Evolutionary conservation across 2,888 invertebrate genomes (phyloP).

Genomic region (Halocaridina rubra): DNA sequence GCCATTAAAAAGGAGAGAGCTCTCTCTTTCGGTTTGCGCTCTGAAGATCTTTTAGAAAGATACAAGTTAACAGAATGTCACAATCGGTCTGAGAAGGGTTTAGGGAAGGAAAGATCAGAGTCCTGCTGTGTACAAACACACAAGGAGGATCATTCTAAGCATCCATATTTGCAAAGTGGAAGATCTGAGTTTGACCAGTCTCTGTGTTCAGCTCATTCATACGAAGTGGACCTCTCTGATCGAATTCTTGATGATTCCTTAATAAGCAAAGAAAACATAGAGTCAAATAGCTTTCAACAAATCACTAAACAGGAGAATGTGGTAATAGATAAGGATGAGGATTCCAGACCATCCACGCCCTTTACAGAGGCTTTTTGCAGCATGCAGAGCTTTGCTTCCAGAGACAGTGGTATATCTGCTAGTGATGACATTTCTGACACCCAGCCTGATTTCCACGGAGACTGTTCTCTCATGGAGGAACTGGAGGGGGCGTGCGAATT

Average conservation of each 20-base stretch:
- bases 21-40: neutral
- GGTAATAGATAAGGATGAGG: no score
- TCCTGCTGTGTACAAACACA: no score
- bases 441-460: neutral
- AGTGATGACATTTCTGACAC: conserved; percentile 16
- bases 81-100: no score
- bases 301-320: neutral
- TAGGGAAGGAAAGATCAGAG: neutral
- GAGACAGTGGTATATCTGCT: conserved; percentile 40
- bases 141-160: no score
- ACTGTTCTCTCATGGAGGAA: neutral
- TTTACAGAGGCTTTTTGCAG: conserved; percentile 30
- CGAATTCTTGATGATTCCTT: no score
- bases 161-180: no score
- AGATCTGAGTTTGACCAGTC: neutral
- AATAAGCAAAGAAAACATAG: no score
- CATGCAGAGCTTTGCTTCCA: conserved; percentile 25
- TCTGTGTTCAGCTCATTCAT: neutral
- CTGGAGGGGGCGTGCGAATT: neutral
- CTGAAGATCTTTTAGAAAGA: neutral
- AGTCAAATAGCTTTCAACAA: no score
- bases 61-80: no score
- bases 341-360: neutral
- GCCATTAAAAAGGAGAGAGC: neutral
- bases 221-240: neutral